A percentile compares a stretch with the other conserved stretches of the same genome.
These are phyloP conservation scores for Tragelaphus imberbis DNA, from an alignment of 2,113 vertebrate genomes.

Conservation along the genomic window DNA sequence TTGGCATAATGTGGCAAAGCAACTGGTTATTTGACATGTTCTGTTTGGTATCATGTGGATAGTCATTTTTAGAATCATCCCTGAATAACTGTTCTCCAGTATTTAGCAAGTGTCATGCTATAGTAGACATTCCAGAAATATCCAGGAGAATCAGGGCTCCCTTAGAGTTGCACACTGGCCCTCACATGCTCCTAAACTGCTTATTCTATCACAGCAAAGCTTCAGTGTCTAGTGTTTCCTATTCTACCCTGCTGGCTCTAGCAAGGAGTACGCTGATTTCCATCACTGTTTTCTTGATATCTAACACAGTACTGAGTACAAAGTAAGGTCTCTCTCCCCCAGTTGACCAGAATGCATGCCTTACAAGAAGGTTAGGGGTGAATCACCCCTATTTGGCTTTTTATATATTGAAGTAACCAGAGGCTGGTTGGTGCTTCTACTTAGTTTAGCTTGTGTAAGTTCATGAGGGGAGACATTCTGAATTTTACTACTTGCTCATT, in stretches of 20 bases:
- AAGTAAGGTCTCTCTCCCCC: neutral
- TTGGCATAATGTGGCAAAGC: neutral
- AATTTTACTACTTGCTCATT: neutral
- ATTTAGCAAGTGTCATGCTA: neutral
- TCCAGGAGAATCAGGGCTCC: neutral
- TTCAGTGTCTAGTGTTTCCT: neutral
- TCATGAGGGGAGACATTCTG: neutral
- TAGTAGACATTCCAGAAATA: neutral
- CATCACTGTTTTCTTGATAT: neutral
- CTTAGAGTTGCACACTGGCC: rapidly evolving
- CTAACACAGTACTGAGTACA: neutral
- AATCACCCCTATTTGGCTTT: neutral
- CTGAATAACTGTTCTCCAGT: neutral
- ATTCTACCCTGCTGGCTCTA: neutral
- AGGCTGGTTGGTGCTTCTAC: neutral
- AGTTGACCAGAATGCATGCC: neutral
- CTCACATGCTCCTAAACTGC: rapidly evolving
- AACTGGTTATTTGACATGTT: neutral
- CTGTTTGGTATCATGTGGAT: neutral
- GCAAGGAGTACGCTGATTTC: neutral
- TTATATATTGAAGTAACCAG: neutral
- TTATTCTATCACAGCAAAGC: rapidly evolving
- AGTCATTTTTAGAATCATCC: neutral
- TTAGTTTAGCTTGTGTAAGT: neutral
- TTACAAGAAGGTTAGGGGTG: neutral